These are phyloP conservation scores for Nasonia oneida DNA, from an alignment of 2,888 invertebrate genomes.

Conservation along the genomic window DNA sequence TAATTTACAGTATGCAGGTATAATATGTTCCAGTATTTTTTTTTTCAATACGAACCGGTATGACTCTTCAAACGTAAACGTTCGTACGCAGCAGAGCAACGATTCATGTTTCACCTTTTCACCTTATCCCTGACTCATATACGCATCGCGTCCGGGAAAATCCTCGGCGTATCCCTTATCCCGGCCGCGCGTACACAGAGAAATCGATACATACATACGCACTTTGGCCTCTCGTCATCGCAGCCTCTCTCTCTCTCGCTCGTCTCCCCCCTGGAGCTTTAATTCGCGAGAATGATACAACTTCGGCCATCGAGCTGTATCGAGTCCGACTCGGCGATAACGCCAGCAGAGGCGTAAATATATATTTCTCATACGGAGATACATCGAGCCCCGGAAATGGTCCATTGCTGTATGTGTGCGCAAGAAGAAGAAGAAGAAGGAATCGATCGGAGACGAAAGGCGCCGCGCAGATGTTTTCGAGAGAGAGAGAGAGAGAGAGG, in stretches of 20 bases:
- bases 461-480: slow-evolving; percentile 37
- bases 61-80: too few species aligned
- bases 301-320: slow-evolving; percentile 15
- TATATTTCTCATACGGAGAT: background rate
- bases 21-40: too few species aligned
- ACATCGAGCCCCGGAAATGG: background rate
- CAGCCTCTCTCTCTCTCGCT: background rate
- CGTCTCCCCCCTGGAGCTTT: background rate
- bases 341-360: background rate
- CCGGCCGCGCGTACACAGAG: background rate
- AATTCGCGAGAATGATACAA: slow-evolving; percentile 20
- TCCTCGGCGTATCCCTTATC: background rate
- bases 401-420: background rate
- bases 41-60: too few species aligned
- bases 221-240: background rate
- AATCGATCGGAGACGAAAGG: slow-evolving; percentile 25
- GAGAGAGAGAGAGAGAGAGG: background rate
- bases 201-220: slow-evolving; percentile 11
- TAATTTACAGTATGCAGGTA: too few species aligned
- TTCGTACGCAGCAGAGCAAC: background rate
- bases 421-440: background rate
- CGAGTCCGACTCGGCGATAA: background rate
- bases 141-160: background rate
- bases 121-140: background rate
- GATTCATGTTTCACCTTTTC: background rate